Base-by-base conservation (phyloP, 2,888 invertebrate genomes). In the Eristalis intricaria region DNA sequence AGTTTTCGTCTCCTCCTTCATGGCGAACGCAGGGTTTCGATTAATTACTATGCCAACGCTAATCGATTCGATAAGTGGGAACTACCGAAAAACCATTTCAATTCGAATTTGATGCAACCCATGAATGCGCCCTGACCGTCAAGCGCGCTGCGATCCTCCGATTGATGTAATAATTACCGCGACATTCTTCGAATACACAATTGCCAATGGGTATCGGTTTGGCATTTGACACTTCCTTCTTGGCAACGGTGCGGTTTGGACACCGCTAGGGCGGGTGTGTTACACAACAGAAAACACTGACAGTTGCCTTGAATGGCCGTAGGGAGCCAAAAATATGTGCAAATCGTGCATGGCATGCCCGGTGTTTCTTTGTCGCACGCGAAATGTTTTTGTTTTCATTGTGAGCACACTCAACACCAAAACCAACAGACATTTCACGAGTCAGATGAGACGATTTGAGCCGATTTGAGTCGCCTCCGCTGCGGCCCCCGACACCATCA, bases 141-240 rank as follows among this genome's bases (percentile, higher is more conserved):
- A 64, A 26, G 66, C 63, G 19, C 23, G 23, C 23, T 40, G 38
- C 63, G 43, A 22, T 32, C 29, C 26, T 13, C 19, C 58, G 58
- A 70, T 71, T 79, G 68, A 81, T 84, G 76, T 60, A 70, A 82
- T 78, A 82, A 85, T 82, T 74, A 70, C 50, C 77, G n/a, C n/a
- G 69, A 77, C 82, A 82, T 78, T 74, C 61, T 77, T 65, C 65
- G 77, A 77, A 84, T 80, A 68, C 50, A 50, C 68, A 81, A 81
- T 65, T 58, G 43, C 15, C 40, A 84, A 58, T 66, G 29, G 5
- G 11, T 22, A 22, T 65, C 71, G 68, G 40, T 64, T 61, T 60
- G 38, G 60, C 40, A 22, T 35, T 64, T 22, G 68, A 26, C 69
- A 75, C 77, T 85, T 79, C 84, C 77, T 74, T 38, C 23, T 85